Conservation (phyloP, 2,797 vertebrate genomes). For the Ambastaia sidthimunki region DNA sequence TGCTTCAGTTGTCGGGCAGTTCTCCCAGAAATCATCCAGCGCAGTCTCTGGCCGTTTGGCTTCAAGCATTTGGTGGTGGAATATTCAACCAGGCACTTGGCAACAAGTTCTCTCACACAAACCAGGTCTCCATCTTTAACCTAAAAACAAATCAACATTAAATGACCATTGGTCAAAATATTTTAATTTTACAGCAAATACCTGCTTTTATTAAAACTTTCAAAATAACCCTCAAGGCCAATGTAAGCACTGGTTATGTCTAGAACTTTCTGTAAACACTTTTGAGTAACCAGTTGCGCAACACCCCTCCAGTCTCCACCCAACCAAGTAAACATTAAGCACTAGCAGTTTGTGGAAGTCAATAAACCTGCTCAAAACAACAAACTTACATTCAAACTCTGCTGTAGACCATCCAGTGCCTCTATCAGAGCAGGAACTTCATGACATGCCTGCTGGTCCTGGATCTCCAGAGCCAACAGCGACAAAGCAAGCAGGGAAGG, state of each 20-base stretch:
- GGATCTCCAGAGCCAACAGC: slow-evolving; percentile 83
- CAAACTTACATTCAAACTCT: slow-evolving; percentile 82
- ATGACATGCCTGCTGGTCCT: slow-evolving; percentile 81
- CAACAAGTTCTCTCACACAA: slow-evolving; percentile 87
- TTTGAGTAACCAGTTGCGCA: slow-evolving; percentile 18
- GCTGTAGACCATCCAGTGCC: slow-evolving; percentile 80
- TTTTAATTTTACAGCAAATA: not conserved
- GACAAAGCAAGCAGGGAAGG: slow-evolving; percentile 90
- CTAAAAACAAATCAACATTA: slow-evolving; percentile 68
- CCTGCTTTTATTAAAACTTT: not conserved
- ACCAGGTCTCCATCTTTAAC: slow-evolving; percentile 86
- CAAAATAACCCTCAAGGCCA: no score
- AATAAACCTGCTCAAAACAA: not conserved
- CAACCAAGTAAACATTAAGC: not conserved
- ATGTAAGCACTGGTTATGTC: not conserved
- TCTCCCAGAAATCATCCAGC: slow-evolving; percentile 94
- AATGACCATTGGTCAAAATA: not conserved
- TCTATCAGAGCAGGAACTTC: slow-evolving; percentile 76
- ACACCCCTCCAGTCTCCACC: not conserved
- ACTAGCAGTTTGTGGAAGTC: not conserved
- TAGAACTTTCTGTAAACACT: not conserved
- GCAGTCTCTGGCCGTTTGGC: slow-evolving; percentile 89
- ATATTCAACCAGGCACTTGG: slow-evolving; percentile 93
- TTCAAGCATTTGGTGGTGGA: slow-evolving; percentile 89
- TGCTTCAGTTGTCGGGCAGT: slow-evolving; percentile 92